Conservation (phyloP, 2,113 vertebrate genomes). For the Carassius carassius region DNA sequence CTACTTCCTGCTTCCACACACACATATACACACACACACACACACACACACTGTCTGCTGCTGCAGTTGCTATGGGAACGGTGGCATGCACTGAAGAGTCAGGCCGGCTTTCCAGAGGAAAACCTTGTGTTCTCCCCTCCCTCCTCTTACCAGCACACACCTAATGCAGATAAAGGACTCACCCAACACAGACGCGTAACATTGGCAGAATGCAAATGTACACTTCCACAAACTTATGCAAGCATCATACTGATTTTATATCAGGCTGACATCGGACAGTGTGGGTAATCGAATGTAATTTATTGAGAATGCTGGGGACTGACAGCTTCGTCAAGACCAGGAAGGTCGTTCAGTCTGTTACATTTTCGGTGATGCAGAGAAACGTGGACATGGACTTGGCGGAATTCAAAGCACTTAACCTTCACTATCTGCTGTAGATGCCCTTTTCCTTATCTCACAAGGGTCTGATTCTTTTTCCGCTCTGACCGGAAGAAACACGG, state of each 20-base stretch:
- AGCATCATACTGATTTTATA: neutral
- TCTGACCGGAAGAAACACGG: neutral
- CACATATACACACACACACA: neutral
- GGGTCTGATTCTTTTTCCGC: slow-evolving; percentile 29
- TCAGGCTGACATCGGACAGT: neutral
- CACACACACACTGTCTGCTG: slow-evolving; percentile 63
- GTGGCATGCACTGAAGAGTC: slow-evolving; percentile 69
- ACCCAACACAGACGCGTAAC: neutral
- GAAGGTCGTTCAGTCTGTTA: neutral
- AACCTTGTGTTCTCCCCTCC: slow-evolving; percentile 35
- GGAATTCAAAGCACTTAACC: slow-evolving; percentile 29
- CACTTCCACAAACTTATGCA: neutral
- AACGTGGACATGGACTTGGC: neutral
- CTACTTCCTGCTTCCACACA: slow-evolving; percentile 64
- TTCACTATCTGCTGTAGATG: slow-evolving; percentile 14
- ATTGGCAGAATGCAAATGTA: slow-evolving; percentile 17
- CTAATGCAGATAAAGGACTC: slow-evolving; percentile 43
- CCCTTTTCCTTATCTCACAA: slow-evolving; percentile 30
- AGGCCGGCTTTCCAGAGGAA: slow-evolving; percentile 70
- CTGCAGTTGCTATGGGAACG: slow-evolving; percentile 83
- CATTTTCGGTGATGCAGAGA: neutral
- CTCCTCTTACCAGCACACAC: slow-evolving; percentile 16
- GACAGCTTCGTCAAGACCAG: neutral
- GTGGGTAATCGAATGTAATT: neutral
- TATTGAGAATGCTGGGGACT: neutral